These are phyloP conservation scores for Girardinichthys multiradiatus DNA, from an alignment of 2,113 vertebrate genomes.

Conservation along the genomic window DNA sequence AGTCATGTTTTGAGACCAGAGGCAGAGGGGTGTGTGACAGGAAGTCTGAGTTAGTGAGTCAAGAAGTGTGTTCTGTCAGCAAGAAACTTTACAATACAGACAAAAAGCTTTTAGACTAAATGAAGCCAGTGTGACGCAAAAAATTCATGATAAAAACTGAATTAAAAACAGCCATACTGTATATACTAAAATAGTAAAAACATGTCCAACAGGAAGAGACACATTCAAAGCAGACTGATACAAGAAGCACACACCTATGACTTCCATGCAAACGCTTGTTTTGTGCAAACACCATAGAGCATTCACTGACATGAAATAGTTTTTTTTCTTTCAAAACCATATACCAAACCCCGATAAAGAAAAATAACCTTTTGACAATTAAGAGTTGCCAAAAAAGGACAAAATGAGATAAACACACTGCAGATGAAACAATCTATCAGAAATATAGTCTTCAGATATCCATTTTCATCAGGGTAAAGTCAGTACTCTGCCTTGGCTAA, in stretches of 20 bases:
- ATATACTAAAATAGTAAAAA: constrained; percentile 15
- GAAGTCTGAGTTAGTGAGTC: constrained; percentile 62
- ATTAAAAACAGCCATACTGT: constrained; percentile 20
- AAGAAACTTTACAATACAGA: constrained; percentile 23
- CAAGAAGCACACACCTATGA: constrained; percentile 30
- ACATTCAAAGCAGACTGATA: constrained; percentile 64
- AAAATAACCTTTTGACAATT: constrained; percentile 16
- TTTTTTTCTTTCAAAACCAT: constrained; percentile 46
- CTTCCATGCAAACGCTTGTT: constrained; percentile 33
- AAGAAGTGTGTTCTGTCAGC: constrained; percentile 45
- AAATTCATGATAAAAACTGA: not conserved
- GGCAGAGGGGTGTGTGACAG: constrained; percentile 43
- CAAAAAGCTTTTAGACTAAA: constrained; percentile 20
- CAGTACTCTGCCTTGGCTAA: constrained; percentile 30
- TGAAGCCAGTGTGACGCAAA: constrained; percentile 14
- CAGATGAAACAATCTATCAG: constrained; percentile 20
- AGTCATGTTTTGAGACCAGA: constrained; percentile 68
- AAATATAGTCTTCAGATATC: constrained; percentile 20
- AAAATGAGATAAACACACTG: constrained; percentile 14
- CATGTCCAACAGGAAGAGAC: constrained; percentile 42
- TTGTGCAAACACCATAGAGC: constrained; percentile 18
- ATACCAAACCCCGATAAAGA: constrained; percentile 14
- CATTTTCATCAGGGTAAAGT: constrained; percentile 23
- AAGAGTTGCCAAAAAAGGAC: not conserved
- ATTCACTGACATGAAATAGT: constrained; percentile 31